phyloP scores from a whole-genome alignment of 2,888 invertebrate genomes.

The Boloria euphrosyne region DNA sequence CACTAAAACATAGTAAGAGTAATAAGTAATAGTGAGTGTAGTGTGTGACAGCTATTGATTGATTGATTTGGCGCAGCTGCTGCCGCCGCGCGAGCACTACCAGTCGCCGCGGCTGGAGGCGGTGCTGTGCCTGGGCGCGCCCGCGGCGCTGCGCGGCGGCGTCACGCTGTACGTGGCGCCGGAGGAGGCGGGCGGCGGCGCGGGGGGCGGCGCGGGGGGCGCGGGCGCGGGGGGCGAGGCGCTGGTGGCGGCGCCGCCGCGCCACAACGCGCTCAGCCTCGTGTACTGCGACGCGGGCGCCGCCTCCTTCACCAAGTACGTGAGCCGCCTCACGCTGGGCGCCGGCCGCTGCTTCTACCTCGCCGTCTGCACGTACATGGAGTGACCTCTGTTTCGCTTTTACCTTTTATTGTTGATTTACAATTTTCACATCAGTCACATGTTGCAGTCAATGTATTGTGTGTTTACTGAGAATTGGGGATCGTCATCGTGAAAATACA shows the following conservation, averaged over 20 bases:
- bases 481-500: no score
- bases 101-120: constrained; percentile 57
- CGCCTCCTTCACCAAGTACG: constrained; percentile 74
- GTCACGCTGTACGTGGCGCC: constrained; percentile 64
- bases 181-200: constrained; percentile 52
- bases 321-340: constrained; percentile 57
- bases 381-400: constrained; percentile 53
- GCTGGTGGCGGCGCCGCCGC: constrained; percentile 84
- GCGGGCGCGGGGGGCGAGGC: constrained; percentile 46
- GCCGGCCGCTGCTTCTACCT: constrained; percentile 59
- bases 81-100: constrained; percentile 65
- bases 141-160: constrained; percentile 54
- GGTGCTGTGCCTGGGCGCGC: constrained; percentile 60
- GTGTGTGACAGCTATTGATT: no score
- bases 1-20: no score
- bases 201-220: background rate
- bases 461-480: no score
- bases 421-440: background rate
- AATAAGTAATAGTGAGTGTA: no score
- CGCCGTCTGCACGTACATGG: constrained; percentile 63
- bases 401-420: background rate
- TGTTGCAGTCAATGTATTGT: no score
- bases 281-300: constrained; percentile 82
- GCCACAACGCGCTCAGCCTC: constrained; percentile 86
- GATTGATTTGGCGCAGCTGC: constrained; percentile 56